These are phyloP conservation scores for Sclerurus mexicanus DNA, from an alignment of 2,113 vertebrate genomes.

Conservation along the genomic window DNA sequence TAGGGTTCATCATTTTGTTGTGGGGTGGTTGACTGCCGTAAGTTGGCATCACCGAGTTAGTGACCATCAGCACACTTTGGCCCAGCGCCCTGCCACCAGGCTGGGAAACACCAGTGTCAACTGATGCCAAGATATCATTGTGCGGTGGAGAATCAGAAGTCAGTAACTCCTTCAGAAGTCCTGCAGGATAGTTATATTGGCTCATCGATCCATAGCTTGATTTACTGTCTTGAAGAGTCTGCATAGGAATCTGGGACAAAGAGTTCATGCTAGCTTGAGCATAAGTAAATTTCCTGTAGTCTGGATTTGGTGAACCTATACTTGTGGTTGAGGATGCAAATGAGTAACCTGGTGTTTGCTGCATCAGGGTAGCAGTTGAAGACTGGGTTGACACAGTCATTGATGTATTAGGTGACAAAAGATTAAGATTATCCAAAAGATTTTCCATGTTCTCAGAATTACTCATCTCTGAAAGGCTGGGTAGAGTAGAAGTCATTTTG, in stretches of 20 bases:
- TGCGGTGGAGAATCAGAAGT: slow-evolving; percentile 92
- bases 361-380: slow-evolving; percentile 90
- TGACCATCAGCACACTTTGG: slow-evolving; percentile 75
- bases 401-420: slow-evolving; percentile 90
- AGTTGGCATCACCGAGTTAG: slow-evolving; percentile 77
- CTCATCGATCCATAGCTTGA: slow-evolving; percentile 81
- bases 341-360: slow-evolving; percentile 86
- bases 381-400: slow-evolving; percentile 88
- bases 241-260: slow-evolving; percentile 88
- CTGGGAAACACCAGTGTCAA: slow-evolving; percentile 87
- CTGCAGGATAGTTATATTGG: slow-evolving; percentile 86
- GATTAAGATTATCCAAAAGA: slow-evolving; percentile 95
- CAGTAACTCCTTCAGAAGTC: slow-evolving; percentile 95
- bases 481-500: slow-evolving; percentile 93
- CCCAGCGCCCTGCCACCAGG: slow-evolving; percentile 76
- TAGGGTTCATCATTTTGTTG: slow-evolving; percentile 85
- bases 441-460: slow-evolving; percentile 97
- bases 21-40: slow-evolving; percentile 81
- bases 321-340: slow-evolving; percentile 86
- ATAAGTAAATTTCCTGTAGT: slow-evolving; percentile 91
- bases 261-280: slow-evolving; percentile 85
- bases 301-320: slow-evolving; percentile 84
- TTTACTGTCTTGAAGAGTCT: slow-evolving; percentile 87
- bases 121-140: slow-evolving; percentile 86
- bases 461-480: slow-evolving; percentile 95